These are phyloP conservation scores for Chrysopilus asiliformis DNA, from an alignment of 2,888 invertebrate species.

Conservation along the genomic window DNA sequence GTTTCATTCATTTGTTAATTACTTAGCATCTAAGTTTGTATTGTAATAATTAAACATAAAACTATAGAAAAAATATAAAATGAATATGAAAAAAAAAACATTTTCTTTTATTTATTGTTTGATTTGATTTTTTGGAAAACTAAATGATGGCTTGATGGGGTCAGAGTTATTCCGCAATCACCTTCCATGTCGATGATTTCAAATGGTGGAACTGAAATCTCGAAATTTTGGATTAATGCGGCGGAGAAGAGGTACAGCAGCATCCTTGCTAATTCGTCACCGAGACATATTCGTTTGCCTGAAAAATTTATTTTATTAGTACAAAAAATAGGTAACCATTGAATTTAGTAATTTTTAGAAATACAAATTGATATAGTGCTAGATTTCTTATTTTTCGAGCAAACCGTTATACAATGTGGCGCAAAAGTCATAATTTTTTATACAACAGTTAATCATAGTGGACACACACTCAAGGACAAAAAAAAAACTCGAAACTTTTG, in stretches of 20 bases:
- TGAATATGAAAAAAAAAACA: conserved; percentile 9
- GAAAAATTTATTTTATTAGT: conserved; percentile 14
- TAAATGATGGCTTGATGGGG: conserved; percentile 47
- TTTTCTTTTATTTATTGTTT: conserved; percentile 10
- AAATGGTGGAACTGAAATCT: conserved; percentile 31
- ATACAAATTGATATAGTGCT: too few relatives aligned
- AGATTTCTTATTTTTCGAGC: too few relatives aligned
- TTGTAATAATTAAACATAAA: conserved; percentile 9
- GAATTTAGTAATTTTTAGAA: too few relatives aligned
- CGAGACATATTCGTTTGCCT: conserved; percentile 77
- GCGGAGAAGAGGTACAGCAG: conserved; percentile 49
- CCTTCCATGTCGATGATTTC: conserved; percentile 47
- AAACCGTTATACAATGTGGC: too few relatives aligned
- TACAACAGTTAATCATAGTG: too few relatives aligned
- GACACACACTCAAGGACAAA: too few relatives aligned
- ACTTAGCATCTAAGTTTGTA: conserved; percentile 7
- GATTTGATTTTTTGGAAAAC: conserved; percentile 15
- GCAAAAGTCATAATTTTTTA: too few relatives aligned
- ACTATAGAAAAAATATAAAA: conserved; percentile 13
- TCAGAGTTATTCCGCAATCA: conserved; percentile 59
- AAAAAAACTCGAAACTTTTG: too few relatives aligned
- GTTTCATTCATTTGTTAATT: too few relatives aligned
- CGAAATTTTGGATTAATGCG: conserved; percentile 46
- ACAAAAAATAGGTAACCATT: too few relatives aligned
- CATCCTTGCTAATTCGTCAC: conserved; percentile 71